phyloP scores from a whole-genome alignment of 2,113 vertebrate species.

The Cheilinus undulatus region DNA sequence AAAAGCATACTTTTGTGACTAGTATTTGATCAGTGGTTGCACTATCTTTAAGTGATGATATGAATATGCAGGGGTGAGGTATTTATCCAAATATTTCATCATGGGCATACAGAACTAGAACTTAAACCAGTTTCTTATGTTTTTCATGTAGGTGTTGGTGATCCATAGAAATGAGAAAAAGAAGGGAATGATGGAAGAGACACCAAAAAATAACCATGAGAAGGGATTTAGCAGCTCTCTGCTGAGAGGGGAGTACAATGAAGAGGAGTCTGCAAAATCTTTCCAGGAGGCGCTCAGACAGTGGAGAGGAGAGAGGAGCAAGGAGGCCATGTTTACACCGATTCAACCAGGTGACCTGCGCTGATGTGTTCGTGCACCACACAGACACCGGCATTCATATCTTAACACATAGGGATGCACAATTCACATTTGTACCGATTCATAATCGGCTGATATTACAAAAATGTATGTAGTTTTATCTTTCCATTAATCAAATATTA shows the following conservation, averaged over 20 bases:
- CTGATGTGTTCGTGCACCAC: background rate
- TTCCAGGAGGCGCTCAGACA: conserved; percentile 87
- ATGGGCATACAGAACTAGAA: background rate
- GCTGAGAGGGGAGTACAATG: conserved; percentile 81
- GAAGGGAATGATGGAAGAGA: conserved; percentile 31
- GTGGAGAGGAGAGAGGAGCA: conserved; percentile 81
- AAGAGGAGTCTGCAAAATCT: conserved; percentile 83
- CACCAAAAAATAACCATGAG: conserved; percentile 24
- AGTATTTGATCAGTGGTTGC: background rate
- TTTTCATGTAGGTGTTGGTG: conserved; percentile 67
- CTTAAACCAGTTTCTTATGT: background rate
- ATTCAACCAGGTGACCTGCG: conserved; percentile 80
- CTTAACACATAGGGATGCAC: no score
- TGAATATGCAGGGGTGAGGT: background rate
- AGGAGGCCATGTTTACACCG: conserved; percentile 53
- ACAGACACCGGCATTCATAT: no score
- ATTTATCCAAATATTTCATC: background rate
- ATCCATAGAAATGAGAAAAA: conserved; percentile 64
- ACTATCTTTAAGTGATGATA: background rate
- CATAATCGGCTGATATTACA: no score
- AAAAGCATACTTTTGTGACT: background rate
- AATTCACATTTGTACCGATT: no score
- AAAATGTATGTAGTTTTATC: no score
- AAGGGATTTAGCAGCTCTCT: conserved; percentile 52
- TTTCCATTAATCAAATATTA: no score